Conservation (phyloP, 1,140 invertebrate species). For the Halyomorpha halys region DNA sequence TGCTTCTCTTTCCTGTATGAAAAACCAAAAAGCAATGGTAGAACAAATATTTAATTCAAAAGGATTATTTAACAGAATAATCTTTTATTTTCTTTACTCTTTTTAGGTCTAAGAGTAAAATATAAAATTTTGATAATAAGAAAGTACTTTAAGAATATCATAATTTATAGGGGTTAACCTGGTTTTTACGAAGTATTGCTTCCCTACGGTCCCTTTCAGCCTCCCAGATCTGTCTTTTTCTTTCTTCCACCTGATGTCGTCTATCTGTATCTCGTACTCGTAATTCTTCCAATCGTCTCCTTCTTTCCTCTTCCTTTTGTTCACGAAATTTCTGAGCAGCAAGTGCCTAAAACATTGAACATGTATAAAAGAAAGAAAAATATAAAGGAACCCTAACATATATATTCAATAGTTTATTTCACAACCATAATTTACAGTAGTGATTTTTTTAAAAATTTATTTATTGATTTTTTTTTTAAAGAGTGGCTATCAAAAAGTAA, state of each 20-base stretch:
- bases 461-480: too few relatives aligned
- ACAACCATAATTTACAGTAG: too few relatives aligned
- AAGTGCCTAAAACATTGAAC: constrained; percentile 42
- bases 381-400: too few relatives aligned
- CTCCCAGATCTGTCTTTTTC: constrained; percentile 75
- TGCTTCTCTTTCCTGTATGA: constrained; percentile 58
- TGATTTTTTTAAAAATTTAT: too few relatives aligned
- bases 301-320: constrained; percentile 73
- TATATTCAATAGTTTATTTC: too few relatives aligned
- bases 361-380: background rate
- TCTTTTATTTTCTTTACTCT: too few relatives aligned
- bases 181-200: constrained; percentile 70
- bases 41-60: background rate
- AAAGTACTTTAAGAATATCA: too few relatives aligned
- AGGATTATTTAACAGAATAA: background rate
- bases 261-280: constrained; percentile 63
- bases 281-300: constrained; percentile 68
- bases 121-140: background rate
- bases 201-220: constrained; percentile 73
- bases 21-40: constrained; percentile 6
- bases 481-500: too few relatives aligned
- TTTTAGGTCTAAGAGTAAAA: background rate
- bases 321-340: constrained; percentile 77
- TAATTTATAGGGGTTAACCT: constrained; percentile 38
- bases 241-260: constrained; percentile 68